phyloP scores from a whole-genome alignment of 2,888 invertebrate genomes.

The Patella ulyssiponensis region DNA sequence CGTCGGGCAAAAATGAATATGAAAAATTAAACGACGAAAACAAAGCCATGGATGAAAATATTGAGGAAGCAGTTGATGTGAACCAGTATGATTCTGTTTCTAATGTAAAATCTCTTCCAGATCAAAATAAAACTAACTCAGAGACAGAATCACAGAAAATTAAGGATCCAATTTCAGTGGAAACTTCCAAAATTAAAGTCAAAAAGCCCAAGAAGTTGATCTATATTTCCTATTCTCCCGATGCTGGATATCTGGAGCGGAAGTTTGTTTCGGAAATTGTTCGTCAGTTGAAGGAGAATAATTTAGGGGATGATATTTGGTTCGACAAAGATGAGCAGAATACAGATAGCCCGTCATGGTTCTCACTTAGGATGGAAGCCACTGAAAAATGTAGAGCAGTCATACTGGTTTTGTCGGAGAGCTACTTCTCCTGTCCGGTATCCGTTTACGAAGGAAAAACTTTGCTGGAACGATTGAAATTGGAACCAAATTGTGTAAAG shows the following conservation, averaged over 20 bases:
- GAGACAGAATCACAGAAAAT: conserved; percentile 12
- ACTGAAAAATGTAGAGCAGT: conserved; percentile 68
- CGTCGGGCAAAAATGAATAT: not conserved
- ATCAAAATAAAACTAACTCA: conserved; percentile 18
- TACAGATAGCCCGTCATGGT: conserved; percentile 70
- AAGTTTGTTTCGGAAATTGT: conserved; percentile 68
- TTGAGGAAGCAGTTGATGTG: conserved; percentile 41
- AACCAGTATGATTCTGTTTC: conserved; percentile 58
- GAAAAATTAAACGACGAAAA: not conserved
- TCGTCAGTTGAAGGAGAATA: conserved; percentile 68
- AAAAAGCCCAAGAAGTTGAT: conserved; percentile 67
- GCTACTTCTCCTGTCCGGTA: conserved; percentile 67
- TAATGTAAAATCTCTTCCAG: conserved; percentile 52
- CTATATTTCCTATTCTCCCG: conserved; percentile 69
- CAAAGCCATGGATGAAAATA: conserved; percentile 11
- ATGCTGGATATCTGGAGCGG: conserved; percentile 68
- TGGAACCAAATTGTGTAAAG: conserved; percentile 54
- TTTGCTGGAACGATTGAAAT: conserved; percentile 60
- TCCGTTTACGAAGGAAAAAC: conserved; percentile 68
- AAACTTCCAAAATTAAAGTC: conserved; percentile 28
- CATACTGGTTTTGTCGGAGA: conserved; percentile 64
- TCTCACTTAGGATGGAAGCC: conserved; percentile 68
- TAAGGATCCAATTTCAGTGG: not conserved
- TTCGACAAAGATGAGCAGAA: conserved; percentile 70
- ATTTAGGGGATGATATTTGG: conserved; percentile 70